Evolutionary conservation across 2,113 vertebrate genomes (phyloP).

Genomic region (Zingel zingel): DNA sequence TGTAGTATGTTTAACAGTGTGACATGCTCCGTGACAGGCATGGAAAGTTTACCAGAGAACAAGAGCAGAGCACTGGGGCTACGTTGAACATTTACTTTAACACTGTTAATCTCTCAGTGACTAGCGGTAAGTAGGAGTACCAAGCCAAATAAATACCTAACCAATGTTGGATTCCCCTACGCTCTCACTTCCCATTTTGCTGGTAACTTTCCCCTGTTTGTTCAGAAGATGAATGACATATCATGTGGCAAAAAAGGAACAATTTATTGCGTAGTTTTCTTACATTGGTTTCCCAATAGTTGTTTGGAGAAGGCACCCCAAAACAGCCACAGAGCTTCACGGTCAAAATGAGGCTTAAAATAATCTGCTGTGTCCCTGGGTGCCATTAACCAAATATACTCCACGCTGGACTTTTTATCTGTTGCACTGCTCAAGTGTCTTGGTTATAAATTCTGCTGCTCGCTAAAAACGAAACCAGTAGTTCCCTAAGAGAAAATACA

Average conservation of each 20-base stretch:
- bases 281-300: not conserved
- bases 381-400: not conserved
- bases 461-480: not conserved
- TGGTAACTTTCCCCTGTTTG: constrained; percentile 11
- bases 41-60: not conserved
- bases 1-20: constrained; percentile 5
- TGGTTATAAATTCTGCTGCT: not conserved
- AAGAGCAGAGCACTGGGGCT: not conserved
- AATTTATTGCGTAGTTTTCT: not conserved
- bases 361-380: not conserved
- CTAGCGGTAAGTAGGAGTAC: not conserved
- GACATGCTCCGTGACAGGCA: constrained; percentile 11
- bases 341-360: not conserved
- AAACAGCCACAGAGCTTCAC: not conserved
- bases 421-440: not conserved
- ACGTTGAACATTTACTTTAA: constrained; percentile 29
- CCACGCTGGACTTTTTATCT: not conserved
- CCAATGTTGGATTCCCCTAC: constrained; percentile 2
- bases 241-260: constrained; percentile 14
- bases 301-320: not conserved
- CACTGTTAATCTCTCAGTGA: not conserved
- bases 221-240: not conserved
- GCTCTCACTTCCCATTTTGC: constrained; percentile 32
- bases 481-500: not conserved
- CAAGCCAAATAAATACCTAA: constrained; percentile 6